A percentile compares a stretch with the other conserved stretches of the same genome.
Evolutionary conservation across 2,797 vertebrate species (phyloP).

Genomic region (Smutsia gigantea): DNA sequence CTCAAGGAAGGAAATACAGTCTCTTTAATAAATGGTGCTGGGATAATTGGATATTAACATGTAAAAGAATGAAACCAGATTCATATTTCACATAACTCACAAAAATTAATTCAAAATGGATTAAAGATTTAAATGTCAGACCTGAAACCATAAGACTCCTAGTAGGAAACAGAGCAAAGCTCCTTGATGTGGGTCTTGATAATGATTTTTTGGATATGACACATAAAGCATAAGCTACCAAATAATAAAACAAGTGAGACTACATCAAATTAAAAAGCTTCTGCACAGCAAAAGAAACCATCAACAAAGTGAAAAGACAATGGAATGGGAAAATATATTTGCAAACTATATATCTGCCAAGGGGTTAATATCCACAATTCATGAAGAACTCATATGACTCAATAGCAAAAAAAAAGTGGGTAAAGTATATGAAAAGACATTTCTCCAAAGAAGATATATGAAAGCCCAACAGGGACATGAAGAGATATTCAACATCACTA

Average conservation of each 20-base stretch:
- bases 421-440: neutral
- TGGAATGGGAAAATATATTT: neutral
- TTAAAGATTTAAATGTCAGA: no score
- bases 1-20: neutral
- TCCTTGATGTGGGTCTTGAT: no score
- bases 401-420: neutral
- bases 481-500: neutral
- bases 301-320: no score
- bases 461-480: neutral
- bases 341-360: neutral
- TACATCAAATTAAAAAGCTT: no score
- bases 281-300: no score
- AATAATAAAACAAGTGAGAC: no score
- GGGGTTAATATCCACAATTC: neutral
- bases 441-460: neutral
- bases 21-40: neutral
- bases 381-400: neutral
- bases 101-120: no score
- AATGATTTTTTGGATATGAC: no score
- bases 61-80: neutral
- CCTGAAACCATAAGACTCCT: no score
- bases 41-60: neutral
- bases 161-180: no score
- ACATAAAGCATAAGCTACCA: no score
- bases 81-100: no score